Evolutionary conservation across 2,113 vertebrate species (phyloP).

Genomic region (Sebastes schlegelii): DNA sequence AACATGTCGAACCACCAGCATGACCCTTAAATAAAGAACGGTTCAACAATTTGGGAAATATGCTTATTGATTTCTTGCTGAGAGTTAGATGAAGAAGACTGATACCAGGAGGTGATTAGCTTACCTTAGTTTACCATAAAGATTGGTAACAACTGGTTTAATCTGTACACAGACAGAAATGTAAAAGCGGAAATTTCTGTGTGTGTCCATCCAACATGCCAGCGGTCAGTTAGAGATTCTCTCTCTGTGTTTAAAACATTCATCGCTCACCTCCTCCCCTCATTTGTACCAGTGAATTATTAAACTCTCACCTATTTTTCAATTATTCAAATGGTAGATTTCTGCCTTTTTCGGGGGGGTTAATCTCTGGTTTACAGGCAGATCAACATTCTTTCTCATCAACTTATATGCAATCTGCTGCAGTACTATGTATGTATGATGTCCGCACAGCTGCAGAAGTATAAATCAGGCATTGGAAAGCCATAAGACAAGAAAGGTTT

Average conservation of each 20-base stretch:
- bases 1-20: neutral
- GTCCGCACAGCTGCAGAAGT: too few relatives aligned
- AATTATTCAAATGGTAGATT: conserved; percentile 80
- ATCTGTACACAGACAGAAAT: neutral
- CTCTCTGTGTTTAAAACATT: conserved; percentile 78
- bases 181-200: neutral
- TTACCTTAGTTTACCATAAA: neutral
- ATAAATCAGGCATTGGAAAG: too few relatives aligned
- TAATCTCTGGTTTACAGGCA: neutral
- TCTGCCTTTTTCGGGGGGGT: conserved; percentile 38
- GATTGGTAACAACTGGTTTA: neutral
- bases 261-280: conserved; percentile 75
- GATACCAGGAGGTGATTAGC: neutral
- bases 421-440: too few relatives aligned
- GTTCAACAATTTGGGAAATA: neutral
- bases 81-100: neutral
- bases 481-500: too few relatives aligned
- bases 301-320: conserved; percentile 81
- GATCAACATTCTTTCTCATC: neutral
- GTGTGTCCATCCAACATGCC: conserved; percentile 37
- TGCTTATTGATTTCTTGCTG: neutral
- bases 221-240: conserved; percentile 57
- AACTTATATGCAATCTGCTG: neutral
- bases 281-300: conserved; percentile 86
- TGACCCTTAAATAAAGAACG: neutral